These are phyloP conservation scores for Chelonia mydas DNA, from an alignment of 2,797 vertebrate species.

Conservation along the genomic window DNA sequence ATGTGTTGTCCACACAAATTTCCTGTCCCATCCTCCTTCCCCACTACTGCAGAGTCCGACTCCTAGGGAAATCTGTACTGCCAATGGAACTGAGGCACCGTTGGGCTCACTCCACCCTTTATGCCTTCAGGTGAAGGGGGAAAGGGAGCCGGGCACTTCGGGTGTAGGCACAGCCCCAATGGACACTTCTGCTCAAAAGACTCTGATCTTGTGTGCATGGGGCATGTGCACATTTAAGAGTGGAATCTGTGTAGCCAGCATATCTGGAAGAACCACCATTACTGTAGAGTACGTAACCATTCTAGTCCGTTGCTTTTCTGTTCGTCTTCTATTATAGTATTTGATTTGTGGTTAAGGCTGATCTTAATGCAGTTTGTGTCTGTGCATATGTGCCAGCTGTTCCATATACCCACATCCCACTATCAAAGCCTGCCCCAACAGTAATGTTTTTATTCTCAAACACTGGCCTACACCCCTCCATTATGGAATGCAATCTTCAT, in stretches of 20 bases:
- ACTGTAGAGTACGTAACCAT: background rate
- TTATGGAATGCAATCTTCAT: rapidly evolving
- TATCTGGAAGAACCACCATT: background rate
- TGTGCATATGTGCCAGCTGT: rapidly evolving
- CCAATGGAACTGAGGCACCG: background rate
- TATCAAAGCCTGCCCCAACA: rapidly evolving
- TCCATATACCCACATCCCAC: background rate
- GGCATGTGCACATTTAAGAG: background rate
- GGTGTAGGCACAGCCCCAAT: background rate
- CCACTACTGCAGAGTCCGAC: no score
- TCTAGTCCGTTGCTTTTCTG: background rate
- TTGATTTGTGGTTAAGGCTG: background rate
- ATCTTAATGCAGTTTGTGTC: background rate
- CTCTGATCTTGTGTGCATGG: background rate
- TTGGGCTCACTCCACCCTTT: background rate
- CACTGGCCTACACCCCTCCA: rapidly evolving
- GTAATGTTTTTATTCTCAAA: background rate
- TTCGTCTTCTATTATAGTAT: constrained; percentile 1
- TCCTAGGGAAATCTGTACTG: background rate
- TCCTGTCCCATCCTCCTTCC: background rate
- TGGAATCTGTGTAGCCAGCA: background rate
- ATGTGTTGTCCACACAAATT: background rate
- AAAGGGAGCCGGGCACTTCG: no score
- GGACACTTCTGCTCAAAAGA: background rate
- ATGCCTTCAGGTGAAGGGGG: background rate